These are phyloP conservation scores for Spodoptera frugiperda DNA, from an alignment of 1,140 invertebrate species.

Conservation along the genomic window DNA sequence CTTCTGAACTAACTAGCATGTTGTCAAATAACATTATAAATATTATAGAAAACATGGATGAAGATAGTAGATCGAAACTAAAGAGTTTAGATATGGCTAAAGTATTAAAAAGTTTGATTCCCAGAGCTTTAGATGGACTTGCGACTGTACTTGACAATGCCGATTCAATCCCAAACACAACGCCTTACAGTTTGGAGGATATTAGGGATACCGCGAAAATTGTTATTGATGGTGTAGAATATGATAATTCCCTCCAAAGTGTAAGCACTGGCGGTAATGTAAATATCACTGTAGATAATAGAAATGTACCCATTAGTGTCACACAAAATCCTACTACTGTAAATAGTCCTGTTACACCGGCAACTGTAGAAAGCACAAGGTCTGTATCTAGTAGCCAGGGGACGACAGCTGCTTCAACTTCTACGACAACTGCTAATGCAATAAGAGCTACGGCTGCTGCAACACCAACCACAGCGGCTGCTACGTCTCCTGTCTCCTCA, in stretches of 20 bases:
- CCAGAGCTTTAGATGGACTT: slow-evolving; percentile 71
- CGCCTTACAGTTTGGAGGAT: slow-evolving; percentile 82
- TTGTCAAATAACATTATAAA: slow-evolving; percentile 81
- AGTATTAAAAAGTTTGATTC: slow-evolving; percentile 75
- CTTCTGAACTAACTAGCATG: slow-evolving; percentile 84
- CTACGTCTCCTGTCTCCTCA: slow-evolving; percentile 57
- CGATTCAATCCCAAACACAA: slow-evolving; percentile 71
- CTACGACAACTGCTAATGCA: slow-evolving; percentile 7
- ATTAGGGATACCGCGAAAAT: slow-evolving; percentile 81
- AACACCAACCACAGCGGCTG: neutral
- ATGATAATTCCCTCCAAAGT: slow-evolving; percentile 66
- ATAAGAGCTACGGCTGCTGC: slow-evolving; percentile 30
- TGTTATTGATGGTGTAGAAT: slow-evolving; percentile 56
- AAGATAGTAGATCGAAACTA: slow-evolving; percentile 76
- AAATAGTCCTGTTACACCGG: slow-evolving; percentile 65
- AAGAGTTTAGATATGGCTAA: slow-evolving; percentile 77
- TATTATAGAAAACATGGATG: slow-evolving; percentile 81
- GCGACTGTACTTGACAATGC: slow-evolving; percentile 64
- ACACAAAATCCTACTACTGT: slow-evolving; percentile 60
- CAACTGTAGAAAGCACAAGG: slow-evolving; percentile 48
- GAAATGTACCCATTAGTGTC: slow-evolving; percentile 50
- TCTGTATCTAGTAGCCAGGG: slow-evolving; percentile 58
- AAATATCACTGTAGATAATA: slow-evolving; percentile 68
- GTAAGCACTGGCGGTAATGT: slow-evolving; percentile 62
- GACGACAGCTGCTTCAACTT: slow-evolving; percentile 52